Conservation (phyloP, 2,888 invertebrate genomes). For the Amblyteles armatorius region DNA sequence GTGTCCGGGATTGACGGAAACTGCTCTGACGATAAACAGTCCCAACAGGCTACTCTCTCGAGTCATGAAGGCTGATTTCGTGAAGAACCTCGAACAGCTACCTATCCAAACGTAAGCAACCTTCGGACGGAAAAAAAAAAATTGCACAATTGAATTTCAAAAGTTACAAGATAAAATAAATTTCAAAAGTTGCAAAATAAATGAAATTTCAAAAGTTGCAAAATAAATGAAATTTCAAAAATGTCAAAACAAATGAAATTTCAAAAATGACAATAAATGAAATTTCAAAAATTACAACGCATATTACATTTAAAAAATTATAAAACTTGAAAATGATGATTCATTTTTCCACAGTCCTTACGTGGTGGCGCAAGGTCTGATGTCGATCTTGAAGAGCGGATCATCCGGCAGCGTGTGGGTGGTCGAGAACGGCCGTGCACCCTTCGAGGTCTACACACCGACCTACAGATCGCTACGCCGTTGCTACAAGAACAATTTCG, state of each 20-base stretch:
- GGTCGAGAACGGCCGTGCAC: conserved; percentile 78
- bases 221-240: neutral
- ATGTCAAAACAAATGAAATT: neutral
- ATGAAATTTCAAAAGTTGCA: no score
- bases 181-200: no score
- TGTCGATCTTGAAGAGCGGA: conserved; percentile 76
- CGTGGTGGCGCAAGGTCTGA: conserved; percentile 80
- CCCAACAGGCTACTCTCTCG: conserved; percentile 80
- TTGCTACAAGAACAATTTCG: conserved; percentile 80
- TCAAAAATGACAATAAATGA: neutral
- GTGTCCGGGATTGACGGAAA: conserved; percentile 84
- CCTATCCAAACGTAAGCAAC: conserved; percentile 81
- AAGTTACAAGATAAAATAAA: neutral
- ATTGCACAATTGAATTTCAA: neutral
- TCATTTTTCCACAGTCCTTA: conserved; percentile 74
- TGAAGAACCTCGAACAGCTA: conserved; percentile 79
- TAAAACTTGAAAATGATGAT: neutral
- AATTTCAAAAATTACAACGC: neutral
- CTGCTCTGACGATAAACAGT: conserved; percentile 79
- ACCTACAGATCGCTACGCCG: conserved; percentile 77
- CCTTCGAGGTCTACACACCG: conserved; percentile 79
- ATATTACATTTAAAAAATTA: neutral
- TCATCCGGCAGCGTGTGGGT: conserved; percentile 81
- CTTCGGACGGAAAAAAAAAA: neutral
- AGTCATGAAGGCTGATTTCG: conserved; percentile 82